Conservation (phyloP, 2,888 invertebrate genomes). For the Pseudococcus viburni region DNA sequence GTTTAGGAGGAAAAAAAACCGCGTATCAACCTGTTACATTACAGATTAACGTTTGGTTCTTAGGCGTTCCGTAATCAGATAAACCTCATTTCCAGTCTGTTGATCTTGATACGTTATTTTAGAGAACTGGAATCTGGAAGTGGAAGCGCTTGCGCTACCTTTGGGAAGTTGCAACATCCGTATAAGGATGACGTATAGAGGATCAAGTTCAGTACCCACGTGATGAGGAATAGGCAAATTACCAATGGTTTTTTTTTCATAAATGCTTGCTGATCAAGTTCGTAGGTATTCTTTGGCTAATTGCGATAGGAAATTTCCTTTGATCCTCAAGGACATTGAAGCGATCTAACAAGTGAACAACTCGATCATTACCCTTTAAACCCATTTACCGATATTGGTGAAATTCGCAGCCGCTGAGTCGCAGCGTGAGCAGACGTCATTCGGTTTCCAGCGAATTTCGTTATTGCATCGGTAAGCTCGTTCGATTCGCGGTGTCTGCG, state of each 20-base stretch:
- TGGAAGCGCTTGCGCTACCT: neutral
- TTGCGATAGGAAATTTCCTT: neutral
- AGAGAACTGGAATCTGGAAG: constrained; percentile 53
- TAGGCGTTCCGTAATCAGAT: constrained; percentile 57
- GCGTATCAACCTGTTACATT: constrained; percentile 55
- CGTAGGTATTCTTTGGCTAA: neutral
- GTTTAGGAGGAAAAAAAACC: neutral
- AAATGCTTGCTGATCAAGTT: neutral
- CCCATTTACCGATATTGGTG: neutral
- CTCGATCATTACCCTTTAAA: neutral
- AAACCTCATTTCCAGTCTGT: constrained; percentile 57
- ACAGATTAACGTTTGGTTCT: constrained; percentile 33
- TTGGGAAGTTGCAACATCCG: constrained; percentile 57
- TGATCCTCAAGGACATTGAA: neutral
- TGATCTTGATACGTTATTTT: constrained; percentile 47
- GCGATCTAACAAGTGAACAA: neutral
- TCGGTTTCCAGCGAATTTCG: neutral
- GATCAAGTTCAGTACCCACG: constrained; percentile 56
- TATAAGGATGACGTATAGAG: constrained; percentile 39
- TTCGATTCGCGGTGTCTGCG: neutral
- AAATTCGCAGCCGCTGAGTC: neutral
- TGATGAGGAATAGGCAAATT: constrained; percentile 55
- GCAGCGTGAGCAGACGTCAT: neutral
- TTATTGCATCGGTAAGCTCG: neutral
- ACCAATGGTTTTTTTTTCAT: neutral